Base-by-base conservation (phyloP, 2,888 invertebrate species). In the Ornithoptera alexandrae region DNA sequence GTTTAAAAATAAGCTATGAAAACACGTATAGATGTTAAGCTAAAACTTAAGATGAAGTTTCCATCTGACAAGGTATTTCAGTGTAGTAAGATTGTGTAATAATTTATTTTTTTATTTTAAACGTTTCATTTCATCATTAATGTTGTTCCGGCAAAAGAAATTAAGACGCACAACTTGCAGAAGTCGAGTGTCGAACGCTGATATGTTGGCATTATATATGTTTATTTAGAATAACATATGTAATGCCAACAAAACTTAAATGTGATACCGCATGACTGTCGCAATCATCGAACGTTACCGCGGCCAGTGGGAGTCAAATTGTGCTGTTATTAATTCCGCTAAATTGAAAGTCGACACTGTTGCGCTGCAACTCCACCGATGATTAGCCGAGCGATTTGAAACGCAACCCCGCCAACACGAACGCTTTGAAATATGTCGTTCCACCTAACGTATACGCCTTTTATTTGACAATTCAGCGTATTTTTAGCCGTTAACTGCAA, bases 271-370 rank as follows among this genome's bases (percentile, higher is more conserved):
- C 71, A 66, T 70, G 71, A 70, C 72, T 69, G 63, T 70, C 68
- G 68, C 74, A 71, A 72, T 69, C 69, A 58, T 68, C 71, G 72
- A 70, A 71, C 66, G 72, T 71, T 60, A 22, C 15, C 57, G n/a
- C 72, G 78, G 76, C 74, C 76, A 74, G 72, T 71, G 71, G 74
- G 76, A 74, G 70, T 78, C 76, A 73, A 76, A 82, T 81, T 80
- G 79, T 81, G 81, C 81, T 81, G 85, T 83, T 85, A 87, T 87
- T 86, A 86, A 86, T 87, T 86, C 84, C 78, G 80, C 82, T 81
- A 77, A 87, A 88, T 84, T 86, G 87, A 84, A 87, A 86, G 84
- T 81, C 79, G 83, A 86, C 76, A 76, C 74, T 74, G 76, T 73
- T 78, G 75, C 76, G 75, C 77, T 74, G 73, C 72, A 71, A 75